Evolutionary conservation across 2,113 vertebrate species (phyloP).

Genomic region (Polypterus bichir): DNA sequence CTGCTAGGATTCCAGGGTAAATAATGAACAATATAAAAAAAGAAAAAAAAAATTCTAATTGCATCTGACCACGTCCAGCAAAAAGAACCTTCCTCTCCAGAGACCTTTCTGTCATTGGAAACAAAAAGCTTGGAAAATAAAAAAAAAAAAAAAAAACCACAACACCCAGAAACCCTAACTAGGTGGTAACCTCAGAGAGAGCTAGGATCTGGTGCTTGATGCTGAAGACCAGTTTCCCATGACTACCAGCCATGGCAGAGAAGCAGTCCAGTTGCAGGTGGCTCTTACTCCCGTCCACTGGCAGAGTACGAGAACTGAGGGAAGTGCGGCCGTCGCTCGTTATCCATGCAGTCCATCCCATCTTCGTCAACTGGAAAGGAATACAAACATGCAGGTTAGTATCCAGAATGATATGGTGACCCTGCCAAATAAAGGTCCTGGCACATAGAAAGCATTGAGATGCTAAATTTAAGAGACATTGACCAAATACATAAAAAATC

Average conservation of each 20-base stretch:
- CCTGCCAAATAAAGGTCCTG: neutral
- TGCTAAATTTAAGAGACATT: too few species aligned
- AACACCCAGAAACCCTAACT: conserved; percentile 40
- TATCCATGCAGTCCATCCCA: conserved; percentile 92
- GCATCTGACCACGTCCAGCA: too few species aligned
- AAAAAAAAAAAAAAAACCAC: conserved; percentile 35
- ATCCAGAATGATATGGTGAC: neutral
- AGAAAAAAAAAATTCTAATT: conserved; percentile 13
- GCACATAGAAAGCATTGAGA: too few species aligned
- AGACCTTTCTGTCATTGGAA: too few species aligned
- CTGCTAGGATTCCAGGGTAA: conserved; percentile 15
- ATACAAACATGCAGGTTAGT: conserved; percentile 15
- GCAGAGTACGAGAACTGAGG: conserved; percentile 98
- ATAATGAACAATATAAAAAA: conserved; percentile 7
- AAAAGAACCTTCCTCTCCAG: too few species aligned
- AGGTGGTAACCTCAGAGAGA: conserved; percentile 21
- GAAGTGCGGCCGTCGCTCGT: conserved; percentile 88
- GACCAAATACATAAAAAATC: neutral
- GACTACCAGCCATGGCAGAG: conserved; percentile 50
- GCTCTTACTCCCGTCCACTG: conserved; percentile 81
- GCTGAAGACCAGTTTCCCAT: conserved; percentile 58
- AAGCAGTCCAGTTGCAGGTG: conserved; percentile 38
- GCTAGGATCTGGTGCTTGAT: conserved; percentile 45
- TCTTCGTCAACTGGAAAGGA: conserved; percentile 77
- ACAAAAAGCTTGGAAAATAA: too few species aligned